These are phyloP conservation scores for Barbus barbus DNA, from an alignment of 2,113 vertebrate species.

Conservation along the genomic window DNA sequence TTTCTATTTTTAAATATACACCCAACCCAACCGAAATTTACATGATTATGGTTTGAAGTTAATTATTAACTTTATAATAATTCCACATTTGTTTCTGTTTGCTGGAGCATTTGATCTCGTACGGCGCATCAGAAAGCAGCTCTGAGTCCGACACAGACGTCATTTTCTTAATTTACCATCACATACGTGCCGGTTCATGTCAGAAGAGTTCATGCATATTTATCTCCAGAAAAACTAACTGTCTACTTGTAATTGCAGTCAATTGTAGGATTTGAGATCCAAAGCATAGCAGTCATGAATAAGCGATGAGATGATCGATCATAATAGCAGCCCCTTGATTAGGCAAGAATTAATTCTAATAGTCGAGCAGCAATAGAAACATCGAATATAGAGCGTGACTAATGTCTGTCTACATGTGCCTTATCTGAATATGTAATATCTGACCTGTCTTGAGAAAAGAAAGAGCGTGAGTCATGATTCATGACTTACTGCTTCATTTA, in stretches of 20 bases:
- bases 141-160: too few relatives aligned
- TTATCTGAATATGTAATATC: neutral
- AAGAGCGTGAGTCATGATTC: neutral
- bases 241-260: neutral
- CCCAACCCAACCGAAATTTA: too few relatives aligned
- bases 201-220: neutral
- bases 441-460: neutral
- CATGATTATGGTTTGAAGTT: neutral
- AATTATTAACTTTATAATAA: too few relatives aligned
- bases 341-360: neutral
- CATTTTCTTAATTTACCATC: too few relatives aligned
- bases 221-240: neutral
- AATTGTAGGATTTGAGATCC: neutral
- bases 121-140: too few relatives aligned
- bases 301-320: neutral
- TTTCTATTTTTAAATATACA: neutral
- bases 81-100: too few relatives aligned
- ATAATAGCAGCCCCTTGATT: neutral
- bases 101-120: neutral
- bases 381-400: neutral
- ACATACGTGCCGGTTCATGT: neutral
- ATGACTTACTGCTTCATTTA: neutral
- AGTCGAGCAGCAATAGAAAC: neutral
- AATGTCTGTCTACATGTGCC: neutral
- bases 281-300: neutral